phyloP scores from a whole-genome alignment of 2,797 vertebrate species.

The Sylvia borin region DNA sequence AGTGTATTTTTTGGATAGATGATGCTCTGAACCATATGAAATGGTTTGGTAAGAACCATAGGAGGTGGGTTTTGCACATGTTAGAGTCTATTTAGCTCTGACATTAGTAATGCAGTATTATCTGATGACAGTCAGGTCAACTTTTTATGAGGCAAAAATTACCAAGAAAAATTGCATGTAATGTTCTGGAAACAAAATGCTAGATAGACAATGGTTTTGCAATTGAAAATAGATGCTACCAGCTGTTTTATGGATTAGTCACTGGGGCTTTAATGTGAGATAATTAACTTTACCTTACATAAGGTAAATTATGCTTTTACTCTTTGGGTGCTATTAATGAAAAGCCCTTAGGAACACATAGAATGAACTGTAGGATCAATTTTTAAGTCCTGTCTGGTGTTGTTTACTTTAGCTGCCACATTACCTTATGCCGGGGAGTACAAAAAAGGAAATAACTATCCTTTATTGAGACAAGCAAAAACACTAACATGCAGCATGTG shows the following conservation, averaged over 20 bases:
- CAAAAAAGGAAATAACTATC: not conserved
- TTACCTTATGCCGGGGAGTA: not conserved
- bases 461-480: not conserved
- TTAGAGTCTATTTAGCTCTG: not conserved
- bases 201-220: not conserved
- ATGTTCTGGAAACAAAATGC: slow-evolving; percentile 13
- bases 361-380: slow-evolving; percentile 17
- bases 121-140: not conserved
- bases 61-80: not conserved
- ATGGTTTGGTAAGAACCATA: not conserved
- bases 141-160: slow-evolving; percentile 34
- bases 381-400: slow-evolving; percentile 23
- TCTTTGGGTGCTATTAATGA: not conserved
- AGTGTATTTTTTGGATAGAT: not conserved
- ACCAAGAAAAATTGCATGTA: not conserved
- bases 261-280: not conserved
- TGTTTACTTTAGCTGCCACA: slow-evolving; percentile 3
- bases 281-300: slow-evolving; percentile 61
- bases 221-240: slow-evolving; percentile 11
- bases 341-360: not conserved
- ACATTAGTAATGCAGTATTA: not conserved
- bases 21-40: not conserved
- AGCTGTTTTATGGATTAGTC: slow-evolving; percentile 29
- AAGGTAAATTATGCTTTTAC: slow-evolving; percentile 34
- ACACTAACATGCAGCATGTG: not conserved